A percentile compares a stretch with the other conserved stretches of the same genome.
Conservation (phyloP, 53 echinoderm and acorn worm species). For the Astropecten irregularis region DNA sequence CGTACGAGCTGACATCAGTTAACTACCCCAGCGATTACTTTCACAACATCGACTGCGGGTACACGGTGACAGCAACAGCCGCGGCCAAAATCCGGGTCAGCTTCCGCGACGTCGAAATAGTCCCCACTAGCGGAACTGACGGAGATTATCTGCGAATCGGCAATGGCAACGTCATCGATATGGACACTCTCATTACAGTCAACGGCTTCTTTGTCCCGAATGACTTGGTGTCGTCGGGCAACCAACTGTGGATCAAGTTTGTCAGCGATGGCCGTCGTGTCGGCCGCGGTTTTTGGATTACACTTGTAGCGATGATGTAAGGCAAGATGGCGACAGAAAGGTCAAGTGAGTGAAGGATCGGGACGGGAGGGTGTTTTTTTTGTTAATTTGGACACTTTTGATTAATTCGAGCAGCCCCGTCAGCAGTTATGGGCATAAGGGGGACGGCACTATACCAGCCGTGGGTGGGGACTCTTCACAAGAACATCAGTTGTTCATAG, state of each 20-base stretch:
- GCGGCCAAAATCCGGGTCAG: neutral
- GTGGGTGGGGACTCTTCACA: no score
- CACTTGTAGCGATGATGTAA: neutral
- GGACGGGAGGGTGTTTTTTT: no score
- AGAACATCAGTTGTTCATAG: no score
- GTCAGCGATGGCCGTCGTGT: neutral
- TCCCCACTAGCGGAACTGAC: no score
- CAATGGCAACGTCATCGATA: neutral
- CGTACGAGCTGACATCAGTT: neutral
- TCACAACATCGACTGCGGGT: neutral
- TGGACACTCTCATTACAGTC: neutral
- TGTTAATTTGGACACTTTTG: no score
- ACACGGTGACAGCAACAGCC: neutral
- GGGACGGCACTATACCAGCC: no score
- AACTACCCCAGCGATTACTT: neutral
- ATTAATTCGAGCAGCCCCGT: no score
- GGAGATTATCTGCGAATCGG: neutral
- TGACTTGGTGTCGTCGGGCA: neutral
- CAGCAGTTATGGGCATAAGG: no score
- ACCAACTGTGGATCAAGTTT: neutral
- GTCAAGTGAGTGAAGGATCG: no score
- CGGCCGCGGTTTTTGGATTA: neutral
- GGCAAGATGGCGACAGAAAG: no score
- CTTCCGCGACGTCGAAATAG: neutral
- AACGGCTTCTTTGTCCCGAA: neutral